Percentiles rank a stretch among this genome's conserved stretches.
phyloP scores from a whole-genome alignment of 1,140 invertebrate species.

The Rhyzopertha dominica region DNA sequence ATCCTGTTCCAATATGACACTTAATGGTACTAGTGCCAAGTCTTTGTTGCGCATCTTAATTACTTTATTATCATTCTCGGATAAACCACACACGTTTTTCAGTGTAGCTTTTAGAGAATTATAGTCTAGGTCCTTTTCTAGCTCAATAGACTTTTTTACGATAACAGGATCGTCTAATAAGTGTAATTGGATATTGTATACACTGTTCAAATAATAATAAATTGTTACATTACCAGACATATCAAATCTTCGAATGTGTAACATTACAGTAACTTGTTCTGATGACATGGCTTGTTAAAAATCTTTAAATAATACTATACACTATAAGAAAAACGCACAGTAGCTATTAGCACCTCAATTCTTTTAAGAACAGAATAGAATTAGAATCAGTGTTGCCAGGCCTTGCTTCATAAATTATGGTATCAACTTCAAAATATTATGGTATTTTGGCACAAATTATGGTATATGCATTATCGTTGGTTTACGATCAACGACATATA shows the following conservation, averaged over 20 bases:
- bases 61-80: constrained; percentile 34
- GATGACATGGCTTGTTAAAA: too few species aligned
- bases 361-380: too few species aligned
- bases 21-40: constrained; percentile 35
- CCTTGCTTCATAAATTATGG: too few species aligned
- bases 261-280: too few species aligned
- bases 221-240: constrained; percentile 25
- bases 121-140: constrained; percentile 32
- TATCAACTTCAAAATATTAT: too few species aligned
- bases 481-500: too few species aligned
- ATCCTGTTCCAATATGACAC: constrained; percentile 30
- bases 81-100: constrained; percentile 30
- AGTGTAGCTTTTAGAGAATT: constrained; percentile 31
- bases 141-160: constrained; percentile 25
- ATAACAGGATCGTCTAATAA: constrained; percentile 26
- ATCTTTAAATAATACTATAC: too few species aligned
- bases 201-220: constrained; percentile 7
- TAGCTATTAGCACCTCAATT: too few species aligned
- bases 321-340: too few species aligned
- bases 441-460: too few species aligned
- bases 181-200: constrained; percentile 6
- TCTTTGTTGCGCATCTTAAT: constrained; percentile 40
- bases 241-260: constrained; percentile 35
- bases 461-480: too few species aligned
- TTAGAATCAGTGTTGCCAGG: too few species aligned